Percentiles rank a stretch among this genome's conserved stretches.
Conservation (phyloP, 2,888 invertebrate species). For the Eueremaeus valkanovi region DNA sequence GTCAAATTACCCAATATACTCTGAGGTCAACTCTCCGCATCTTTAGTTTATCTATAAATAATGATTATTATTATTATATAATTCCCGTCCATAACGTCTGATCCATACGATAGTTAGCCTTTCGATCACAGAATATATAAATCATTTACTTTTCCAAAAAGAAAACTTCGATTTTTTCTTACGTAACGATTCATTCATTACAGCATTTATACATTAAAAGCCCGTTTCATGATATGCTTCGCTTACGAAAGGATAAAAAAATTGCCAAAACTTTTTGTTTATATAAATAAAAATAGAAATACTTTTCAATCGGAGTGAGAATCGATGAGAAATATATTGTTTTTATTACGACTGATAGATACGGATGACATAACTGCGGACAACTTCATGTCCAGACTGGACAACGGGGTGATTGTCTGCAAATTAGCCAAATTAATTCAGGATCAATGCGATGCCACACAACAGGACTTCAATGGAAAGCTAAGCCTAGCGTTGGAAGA, state of each 20-base stretch:
- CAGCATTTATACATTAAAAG: conserved; percentile 17
- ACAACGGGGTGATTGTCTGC: conserved; percentile 77
- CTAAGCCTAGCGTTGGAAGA: conserved; percentile 10
- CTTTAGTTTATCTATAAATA: too few relatives aligned
- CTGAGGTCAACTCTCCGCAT: too few relatives aligned
- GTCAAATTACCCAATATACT: too few relatives aligned
- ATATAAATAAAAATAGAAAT: background rate
- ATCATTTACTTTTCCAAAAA: too few relatives aligned
- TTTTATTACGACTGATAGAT: background rate
- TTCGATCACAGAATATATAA: too few relatives aligned
- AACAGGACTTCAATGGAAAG: conserved; percentile 28
- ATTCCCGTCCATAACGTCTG: too few relatives aligned
- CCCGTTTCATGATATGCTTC: background rate
- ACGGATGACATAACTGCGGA: conserved; percentile 61
- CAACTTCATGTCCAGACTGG: conserved; percentile 74
- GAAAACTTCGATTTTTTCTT: background rate
- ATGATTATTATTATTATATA: too few relatives aligned
- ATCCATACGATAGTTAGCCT: too few relatives aligned
- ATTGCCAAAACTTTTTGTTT: background rate
- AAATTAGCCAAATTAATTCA: conserved; percentile 74
- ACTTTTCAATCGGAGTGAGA: background rate
- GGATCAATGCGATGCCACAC: conserved; percentile 55
- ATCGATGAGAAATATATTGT: background rate
- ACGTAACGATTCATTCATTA: too few relatives aligned
- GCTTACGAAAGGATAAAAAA: background rate